Evolutionary conservation across 2,113 vertebrate genomes (phyloP).

Genomic region (Mystacornis crossleyi): DNA sequence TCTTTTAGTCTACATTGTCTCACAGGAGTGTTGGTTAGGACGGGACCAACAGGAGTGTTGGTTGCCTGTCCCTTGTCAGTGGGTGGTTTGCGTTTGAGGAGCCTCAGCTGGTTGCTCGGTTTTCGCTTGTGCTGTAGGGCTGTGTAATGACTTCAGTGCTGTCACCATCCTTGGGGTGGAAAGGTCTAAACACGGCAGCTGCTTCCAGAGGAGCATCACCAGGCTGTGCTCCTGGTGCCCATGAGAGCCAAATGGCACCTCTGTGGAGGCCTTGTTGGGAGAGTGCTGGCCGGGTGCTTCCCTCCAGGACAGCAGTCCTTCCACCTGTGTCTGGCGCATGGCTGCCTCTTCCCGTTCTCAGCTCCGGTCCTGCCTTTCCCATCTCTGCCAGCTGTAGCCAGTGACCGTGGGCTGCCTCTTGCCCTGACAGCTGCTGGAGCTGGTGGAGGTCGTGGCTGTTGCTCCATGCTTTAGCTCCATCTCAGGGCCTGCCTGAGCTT

Average conservation of each 20-base stretch:
- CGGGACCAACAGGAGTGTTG: fast-evolving
- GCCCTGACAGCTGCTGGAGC: neutral
- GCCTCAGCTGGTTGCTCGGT: neutral
- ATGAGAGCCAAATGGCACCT: neutral
- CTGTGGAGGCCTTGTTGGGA: neutral
- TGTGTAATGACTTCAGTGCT: neutral
- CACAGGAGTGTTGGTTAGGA: fast-evolving
- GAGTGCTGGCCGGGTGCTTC: fast-evolving
- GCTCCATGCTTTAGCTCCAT: fast-evolving
- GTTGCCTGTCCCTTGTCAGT: fast-evolving
- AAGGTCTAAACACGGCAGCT: neutral
- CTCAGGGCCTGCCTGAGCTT: neutral
- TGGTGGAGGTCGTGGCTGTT: fast-evolving
- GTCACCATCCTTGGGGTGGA: neutral
- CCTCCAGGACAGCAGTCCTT: neutral
- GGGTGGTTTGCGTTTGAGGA: neutral
- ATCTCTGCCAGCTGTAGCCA: neutral
- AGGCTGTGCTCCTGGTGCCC: neutral
- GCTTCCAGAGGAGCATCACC: neutral
- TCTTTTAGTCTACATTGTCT: neutral
- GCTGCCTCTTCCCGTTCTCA: neutral
- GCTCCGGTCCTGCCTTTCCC: neutral
- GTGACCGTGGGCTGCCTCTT: fast-evolving
- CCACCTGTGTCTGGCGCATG: neutral
- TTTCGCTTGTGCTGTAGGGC: fast-evolving